Base-by-base conservation (phyloP, 2,113 vertebrate species). In the Zosterops japonicus region DNA sequence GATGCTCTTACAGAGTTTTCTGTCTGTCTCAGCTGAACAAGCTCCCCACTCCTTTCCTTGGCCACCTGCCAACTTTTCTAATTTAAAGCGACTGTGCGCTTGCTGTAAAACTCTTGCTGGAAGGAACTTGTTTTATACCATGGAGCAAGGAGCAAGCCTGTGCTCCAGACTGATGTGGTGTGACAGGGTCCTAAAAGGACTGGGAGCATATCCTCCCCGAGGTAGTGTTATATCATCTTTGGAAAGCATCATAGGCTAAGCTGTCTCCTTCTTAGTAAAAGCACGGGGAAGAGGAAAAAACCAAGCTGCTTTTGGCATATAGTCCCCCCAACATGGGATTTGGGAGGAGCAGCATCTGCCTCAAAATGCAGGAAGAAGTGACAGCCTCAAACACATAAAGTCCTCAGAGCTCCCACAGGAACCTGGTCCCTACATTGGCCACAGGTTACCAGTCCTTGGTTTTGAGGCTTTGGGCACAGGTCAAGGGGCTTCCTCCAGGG, bases 71-170 rank as follows among this genome's bases (percentile, higher is more conserved):
- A 98, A 61, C 68, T 93, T 95, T 96, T 97, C 90, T 98, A 98
- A 98, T 98, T 97, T 97, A 98, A 98, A 98, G 98, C 98, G 98
- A 98, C 98, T 98, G 98, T 42, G 92, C 97, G 97, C 95, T 97
- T 93, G 94, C 97, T 97, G 84, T 97, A 95, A 97, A 97, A 97
- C 93, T 97, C 95, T 95, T 94, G 85, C 96, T 97, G 96, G 96
- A 97, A 97, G 97, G 95, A 94, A 89, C 85, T 95, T 31, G 23
- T 31, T 83, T 53, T 87, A 83, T 87, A 91, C 64, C 25, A 6
- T 8, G 64, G 82, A 92, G 79, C 39, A 94, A 83, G 44, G 57
- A 95, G 70, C 68, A 76, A 52, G 86, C 25, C 31, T 42, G 68
- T 83, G 60, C 83, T 82, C 61, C 70, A 61, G 94, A 50, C 57